Evolutionary conservation across 53 echinoderm and acorn worm species (phyloP), one percentile per base, ranked within the genome.

Genomic region (Stichopus horrens): DNA sequence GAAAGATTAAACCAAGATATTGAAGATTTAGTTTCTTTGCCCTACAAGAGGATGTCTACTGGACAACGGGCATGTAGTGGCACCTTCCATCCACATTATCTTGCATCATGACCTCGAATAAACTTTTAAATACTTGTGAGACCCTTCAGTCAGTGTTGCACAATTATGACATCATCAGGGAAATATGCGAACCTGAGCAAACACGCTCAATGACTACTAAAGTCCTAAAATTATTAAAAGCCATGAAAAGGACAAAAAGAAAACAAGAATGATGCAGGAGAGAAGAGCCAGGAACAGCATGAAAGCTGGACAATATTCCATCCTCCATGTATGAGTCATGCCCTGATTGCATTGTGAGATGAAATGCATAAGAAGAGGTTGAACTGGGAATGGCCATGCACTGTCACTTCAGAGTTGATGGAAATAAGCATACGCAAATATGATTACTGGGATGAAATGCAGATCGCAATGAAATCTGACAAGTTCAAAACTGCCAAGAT

Each of bases 381-480:
- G 81, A 58, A 58, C 14, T 81, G 81, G 58, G 19, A 81, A 56
- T 19, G 81, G 81, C 56, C 81, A 81, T 57, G 57, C 56, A 81
- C 58, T 52, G 81, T 18, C 81, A 81, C 81, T 81, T 81, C 81
- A 81, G 55, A 53, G 9, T 81, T 56, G 8, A 19, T 22, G 22
- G 5, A 58, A 53, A 81, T 57, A 56, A 57, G 81, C 56, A 81
- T 20, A 81, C 56, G 21, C 56, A 81, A 7, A 21, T 19, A 57
- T 81, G 81, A 81, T 56, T 58, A 56, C 8, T 18, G 20, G 53
- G 57, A 54, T 9, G 58, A 81, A 81, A 81, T 81, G 57, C 81
- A 81, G 58, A 56, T 81, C 58, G 7, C 57, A 81, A 81, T 81
- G 81, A 81, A 81, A 81, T 81, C 56, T 81, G 81, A 81, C 81